Base-by-base conservation (phyloP, 2,888 invertebrate genomes). In the Tetropium fuscum region DNA sequence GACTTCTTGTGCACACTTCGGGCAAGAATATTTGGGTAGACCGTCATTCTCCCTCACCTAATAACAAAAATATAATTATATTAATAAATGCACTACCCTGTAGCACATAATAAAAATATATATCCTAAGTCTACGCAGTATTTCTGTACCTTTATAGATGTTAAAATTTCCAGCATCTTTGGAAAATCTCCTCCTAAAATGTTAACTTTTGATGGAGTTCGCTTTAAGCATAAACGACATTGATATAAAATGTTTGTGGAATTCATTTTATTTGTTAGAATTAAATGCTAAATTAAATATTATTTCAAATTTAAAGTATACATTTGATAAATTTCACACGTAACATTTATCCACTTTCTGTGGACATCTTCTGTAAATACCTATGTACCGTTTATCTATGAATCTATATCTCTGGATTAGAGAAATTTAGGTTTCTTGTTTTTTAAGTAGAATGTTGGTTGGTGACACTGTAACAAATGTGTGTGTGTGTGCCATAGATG, bases 131-230 rank as follows among this genome's bases (percentile, higher is more conserved):
- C n/a, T n/a, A n/a, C n/a, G n/a, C n/a, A n/a, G n/a, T n/a, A n/a
- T n/a, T 11, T 11, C 32, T 16, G 61, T 68, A 76, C 77, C 71
- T 74, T 76, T 40, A 77, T 68, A 6, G 74, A 72, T 22, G 77
- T 74, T 59, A 77, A 64, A 36, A 73, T 71, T 58, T 77, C 75
- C 34, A 77, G 56, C 69, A 76, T 74, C 55, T 70, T 69, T 4
- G 69, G 64, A 51, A 77, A 70, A 56, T 75, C 71, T 18, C 70
- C 74, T 15, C 65, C 70, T 41, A 74, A 73, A 8, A 75, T 54
- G 64, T 66, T 74, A 43, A 68, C 66, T 60, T 70, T 71, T 40
- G 63, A 70, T 30, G 48, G 66, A 48, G 63, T 70, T 36, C 62
- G 60, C 45, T 73, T 69, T 45, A 75, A 61, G 60, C 77, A 77